Evolutionary conservation across 2,888 invertebrate genomes (phyloP), one percentile per base, ranked within the genome.

Genomic region (Agrochola lychnidis): DNA sequence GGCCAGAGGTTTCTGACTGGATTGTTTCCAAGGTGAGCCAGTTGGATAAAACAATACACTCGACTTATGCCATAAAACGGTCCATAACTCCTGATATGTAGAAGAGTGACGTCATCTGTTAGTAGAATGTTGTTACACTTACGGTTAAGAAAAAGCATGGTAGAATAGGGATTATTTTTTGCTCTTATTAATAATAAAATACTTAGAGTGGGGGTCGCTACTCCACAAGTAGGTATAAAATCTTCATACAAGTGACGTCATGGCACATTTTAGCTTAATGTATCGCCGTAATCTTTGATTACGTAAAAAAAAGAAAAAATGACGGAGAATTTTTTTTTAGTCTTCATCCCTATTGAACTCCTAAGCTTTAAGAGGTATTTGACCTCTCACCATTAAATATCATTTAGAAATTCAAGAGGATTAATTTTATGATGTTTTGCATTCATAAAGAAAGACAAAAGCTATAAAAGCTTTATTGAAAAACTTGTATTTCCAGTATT

Each of bases 1-100:
- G 77, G 45, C 82, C 36, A 4, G 75, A 64, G 51, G 30, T 45
- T 62, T 57, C 64, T 61, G 63, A 68, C 62, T 73, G 66, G 68
- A 67, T 78, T 5, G 56, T 70, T 71, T 57, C 40, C 88, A 89
- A 87, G 83, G 89, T 81, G 75, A 89, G 78, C 87, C 48, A 77
- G 88, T 81, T 72, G 12, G 25, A 25, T 69, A 56, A 64, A 87
- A 87, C 86, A 87, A 87, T 79, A 78, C 74, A 69, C 30, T 72
- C 70, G 73, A 36, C 73, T 70, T 70, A 68, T 57, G 64, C 71
- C 77, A 79, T 87, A 80, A 87, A 84, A 76, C 64, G 74, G 62
- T 63, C 63, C 71, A 84, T 84, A 82, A 72, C 59, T 81, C 70
- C 64, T 66, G 67, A 81, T 75, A 66, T 63, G 53, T 75, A 72